Percentiles rank a stretch among this genome's conserved stretches.
Evolutionary conservation across 2,113 vertebrate species (phyloP).

Genomic region (Tachysurus vachellii): DNA sequence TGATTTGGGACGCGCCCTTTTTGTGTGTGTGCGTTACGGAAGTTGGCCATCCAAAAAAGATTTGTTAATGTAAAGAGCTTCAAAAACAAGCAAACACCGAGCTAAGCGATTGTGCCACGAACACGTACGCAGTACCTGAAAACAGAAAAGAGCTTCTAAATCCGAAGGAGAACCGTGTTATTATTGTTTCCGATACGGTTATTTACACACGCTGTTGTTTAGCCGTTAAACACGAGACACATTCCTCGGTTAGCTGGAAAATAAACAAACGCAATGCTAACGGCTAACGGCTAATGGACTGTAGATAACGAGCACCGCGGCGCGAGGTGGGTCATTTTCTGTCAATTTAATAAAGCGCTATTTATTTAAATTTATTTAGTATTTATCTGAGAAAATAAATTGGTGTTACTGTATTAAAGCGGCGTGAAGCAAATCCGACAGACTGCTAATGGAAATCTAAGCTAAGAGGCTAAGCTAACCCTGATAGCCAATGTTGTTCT

Average conservation of each 20-base stretch:
- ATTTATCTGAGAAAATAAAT: not conserved
- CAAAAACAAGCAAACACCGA: not conserved
- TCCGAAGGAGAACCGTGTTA: not conserved
- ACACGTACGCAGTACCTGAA: not conserved
- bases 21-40: constrained; percentile 9
- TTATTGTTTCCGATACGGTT: not conserved
- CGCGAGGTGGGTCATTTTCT: constrained; percentile 25
- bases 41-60: not conserved
- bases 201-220: constrained; percentile 4
- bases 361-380: not conserved
- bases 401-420: not conserved
- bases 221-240: constrained; percentile 8
- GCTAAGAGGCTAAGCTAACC: not conserved
- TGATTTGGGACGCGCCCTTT: constrained; percentile 14
- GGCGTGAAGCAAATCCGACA: not conserved
- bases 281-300: constrained; percentile 39
- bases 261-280: constrained; percentile 36
- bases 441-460: not conserved
- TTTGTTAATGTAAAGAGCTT: not conserved
- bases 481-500: not conserved
- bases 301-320: constrained; percentile 4
- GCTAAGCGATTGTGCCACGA: not conserved
- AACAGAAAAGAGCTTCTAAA: not conserved
- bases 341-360: not conserved
- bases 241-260: constrained; percentile 17